Evolutionary conservation across 2,888 invertebrate species (phyloP).

Genomic region (Pherbina coryleti): DNA sequence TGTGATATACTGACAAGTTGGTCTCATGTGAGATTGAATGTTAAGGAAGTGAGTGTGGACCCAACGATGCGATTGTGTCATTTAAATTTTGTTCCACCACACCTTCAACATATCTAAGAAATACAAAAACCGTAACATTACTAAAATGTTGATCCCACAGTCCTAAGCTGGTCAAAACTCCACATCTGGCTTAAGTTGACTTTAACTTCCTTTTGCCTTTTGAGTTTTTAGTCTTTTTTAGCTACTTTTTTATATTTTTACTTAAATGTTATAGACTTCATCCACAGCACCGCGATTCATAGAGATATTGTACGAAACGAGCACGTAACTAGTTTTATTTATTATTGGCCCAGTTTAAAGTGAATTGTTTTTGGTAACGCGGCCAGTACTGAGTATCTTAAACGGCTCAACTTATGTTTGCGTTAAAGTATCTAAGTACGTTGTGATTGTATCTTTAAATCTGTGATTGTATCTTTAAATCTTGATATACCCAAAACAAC

Average conservation of each 20-base stretch:
- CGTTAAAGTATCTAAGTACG: neutral
- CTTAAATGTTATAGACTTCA: neutral
- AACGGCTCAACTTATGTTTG: neutral
- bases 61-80: too few relatives aligned
- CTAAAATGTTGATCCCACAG: neutral
- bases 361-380: constrained; percentile 1
- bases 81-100: too few relatives aligned
- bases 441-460: neutral
- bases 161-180: too few relatives aligned
- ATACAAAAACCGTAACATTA: neutral
- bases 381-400: neutral
- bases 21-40: too few relatives aligned
- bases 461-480: too few relatives aligned
- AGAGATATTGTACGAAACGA: constrained; percentile 18
- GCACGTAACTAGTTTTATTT: constrained; percentile 64
- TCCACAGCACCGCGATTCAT: neutral
- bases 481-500: too few relatives aligned
- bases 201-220: neutral
- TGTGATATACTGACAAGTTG: too few relatives aligned
- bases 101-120: neutral
- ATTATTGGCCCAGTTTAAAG: constrained; percentile 60
- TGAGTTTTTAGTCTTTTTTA: neutral
- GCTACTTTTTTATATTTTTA: neutral
- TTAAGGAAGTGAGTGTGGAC: too few relatives aligned
- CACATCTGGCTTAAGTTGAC: neutral